Evolutionary conservation across 2,888 invertebrate genomes (phyloP), one percentile per base, ranked within the genome.

Genomic region (Trissolcus japonicus): DNA sequence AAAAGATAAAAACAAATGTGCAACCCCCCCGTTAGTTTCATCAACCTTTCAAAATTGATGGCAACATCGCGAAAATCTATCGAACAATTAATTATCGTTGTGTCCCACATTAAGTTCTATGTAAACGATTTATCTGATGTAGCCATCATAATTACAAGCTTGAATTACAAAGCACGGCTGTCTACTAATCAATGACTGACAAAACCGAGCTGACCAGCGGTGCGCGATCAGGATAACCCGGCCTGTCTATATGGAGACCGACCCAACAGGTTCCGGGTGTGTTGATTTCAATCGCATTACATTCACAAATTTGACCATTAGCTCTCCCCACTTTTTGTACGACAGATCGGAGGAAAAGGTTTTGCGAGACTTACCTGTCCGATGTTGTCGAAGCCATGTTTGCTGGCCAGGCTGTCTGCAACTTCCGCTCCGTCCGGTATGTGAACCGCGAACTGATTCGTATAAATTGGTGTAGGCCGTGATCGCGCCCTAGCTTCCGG

Each of bases 381-480:
- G 85, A 93, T 91, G 90, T 97, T 95, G 85, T 91, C 90, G 91
- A 95, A 98, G 84, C 96, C 98, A 90, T 98, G 94, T 89, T 94
- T 94, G 80, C 89, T 90, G 57, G 97, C 97, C 82, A 98, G 93
- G 78, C 90, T 90, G 86, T 94, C 93, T 53, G 96, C 97, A 76
- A 92, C 92, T n/a, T 91, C 91, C 61, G 91, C 89, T 16, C 94
- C 94, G 51, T 92, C 94, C 19, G 95, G 94, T 87, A 98, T 93
- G 88, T 95, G 94, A 56, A 97, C 94, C 57, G 97, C 98, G 87
- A 95, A 95, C 88, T 95, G 93, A 89, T 95, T 95, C 90, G 93
- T 93, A 90, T 93, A 96, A 85, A 94, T 91, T 50, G 90, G 89
- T 68, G 82, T 59, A 25, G 82, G 79, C 71, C 87, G 80, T 46